Conservation (phyloP, 2,113 vertebrate species). For the Corythaeola cristata region DNA sequence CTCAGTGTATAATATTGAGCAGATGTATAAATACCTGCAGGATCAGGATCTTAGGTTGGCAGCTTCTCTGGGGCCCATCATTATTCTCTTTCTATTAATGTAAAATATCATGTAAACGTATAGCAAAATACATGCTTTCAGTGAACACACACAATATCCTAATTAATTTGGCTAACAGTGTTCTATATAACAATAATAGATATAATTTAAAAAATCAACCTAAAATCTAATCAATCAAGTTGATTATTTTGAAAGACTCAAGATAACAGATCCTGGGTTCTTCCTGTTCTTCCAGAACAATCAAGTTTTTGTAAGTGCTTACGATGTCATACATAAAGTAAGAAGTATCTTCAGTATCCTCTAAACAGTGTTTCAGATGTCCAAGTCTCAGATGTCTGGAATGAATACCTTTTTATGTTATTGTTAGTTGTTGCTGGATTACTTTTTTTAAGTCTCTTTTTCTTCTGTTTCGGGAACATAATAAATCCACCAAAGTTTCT, state of each 20-base stretch:
- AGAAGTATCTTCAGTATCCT: not conserved
- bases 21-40: not conserved
- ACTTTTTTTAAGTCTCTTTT: not conserved
- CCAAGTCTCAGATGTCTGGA: not conserved
- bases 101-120: not conserved
- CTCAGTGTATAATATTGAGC: not conserved
- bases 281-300: not conserved
- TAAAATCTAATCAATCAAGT: not conserved
- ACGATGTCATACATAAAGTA: not conserved
- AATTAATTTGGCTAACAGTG: not conserved
- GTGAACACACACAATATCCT: not conserved
- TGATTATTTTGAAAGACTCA: not conserved
- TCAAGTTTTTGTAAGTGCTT: not conserved
- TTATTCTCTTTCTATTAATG: not conserved
- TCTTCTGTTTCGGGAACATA: not conserved
- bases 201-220: not conserved
- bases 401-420: not conserved
- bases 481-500: not conserved
- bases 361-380: not conserved
- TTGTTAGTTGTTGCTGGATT: not conserved
- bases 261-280: not conserved
- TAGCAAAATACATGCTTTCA: not conserved
- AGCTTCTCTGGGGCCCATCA: not conserved
- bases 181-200: not conserved
- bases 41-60: not conserved